A percentile compares a stretch with the other conserved stretches of the same genome.
Conservation (phyloP, 2,113 vertebrate genomes). For the Neogobius melanostomus region DNA sequence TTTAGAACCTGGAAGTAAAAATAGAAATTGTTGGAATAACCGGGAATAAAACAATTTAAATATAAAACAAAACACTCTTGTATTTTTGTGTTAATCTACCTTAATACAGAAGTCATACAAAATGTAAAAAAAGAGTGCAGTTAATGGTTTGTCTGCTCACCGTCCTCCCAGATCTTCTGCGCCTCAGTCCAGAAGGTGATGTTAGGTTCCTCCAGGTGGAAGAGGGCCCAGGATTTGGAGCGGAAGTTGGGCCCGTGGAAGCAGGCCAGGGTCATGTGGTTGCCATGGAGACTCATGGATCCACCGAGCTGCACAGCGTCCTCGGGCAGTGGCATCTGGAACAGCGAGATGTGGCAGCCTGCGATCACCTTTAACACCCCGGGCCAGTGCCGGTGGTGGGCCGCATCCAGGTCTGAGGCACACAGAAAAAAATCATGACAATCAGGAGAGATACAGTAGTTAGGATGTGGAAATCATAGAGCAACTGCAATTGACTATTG, state of each 20-base stretch:
- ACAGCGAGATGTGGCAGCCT: slow-evolving; percentile 97
- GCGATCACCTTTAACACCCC: slow-evolving; percentile 90
- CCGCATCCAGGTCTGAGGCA: slow-evolving; percentile 87
- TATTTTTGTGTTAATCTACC: not conserved
- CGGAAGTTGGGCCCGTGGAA: slow-evolving; percentile 98
- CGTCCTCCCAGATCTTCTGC: slow-evolving; percentile 97
- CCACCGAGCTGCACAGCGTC: slow-evolving; percentile 96
- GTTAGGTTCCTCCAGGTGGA: slow-evolving; percentile 98
- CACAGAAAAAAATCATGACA: not conserved
- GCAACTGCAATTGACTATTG: not conserved
- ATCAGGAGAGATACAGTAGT: not conserved
- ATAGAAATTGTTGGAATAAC: not conserved
- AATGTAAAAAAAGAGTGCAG: not conserved
- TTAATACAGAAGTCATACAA: not conserved
- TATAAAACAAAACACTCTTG: not conserved
- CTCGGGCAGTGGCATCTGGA: slow-evolving; percentile 93
- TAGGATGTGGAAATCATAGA: not conserved
- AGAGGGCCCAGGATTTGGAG: slow-evolving; percentile 96
- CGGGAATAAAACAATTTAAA: too few relatives aligned
- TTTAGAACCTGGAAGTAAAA: slow-evolving; percentile 79
- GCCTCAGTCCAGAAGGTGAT: slow-evolving; percentile 99
- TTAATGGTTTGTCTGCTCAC: slow-evolving; percentile 66
- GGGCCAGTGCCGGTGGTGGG: slow-evolving; percentile 98
- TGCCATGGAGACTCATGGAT: slow-evolving; percentile 96
- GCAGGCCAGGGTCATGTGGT: slow-evolving; percentile 97